phyloP scores from a whole-genome alignment of 2,888 invertebrate species.

The Lasioglossum morio region DNA sequence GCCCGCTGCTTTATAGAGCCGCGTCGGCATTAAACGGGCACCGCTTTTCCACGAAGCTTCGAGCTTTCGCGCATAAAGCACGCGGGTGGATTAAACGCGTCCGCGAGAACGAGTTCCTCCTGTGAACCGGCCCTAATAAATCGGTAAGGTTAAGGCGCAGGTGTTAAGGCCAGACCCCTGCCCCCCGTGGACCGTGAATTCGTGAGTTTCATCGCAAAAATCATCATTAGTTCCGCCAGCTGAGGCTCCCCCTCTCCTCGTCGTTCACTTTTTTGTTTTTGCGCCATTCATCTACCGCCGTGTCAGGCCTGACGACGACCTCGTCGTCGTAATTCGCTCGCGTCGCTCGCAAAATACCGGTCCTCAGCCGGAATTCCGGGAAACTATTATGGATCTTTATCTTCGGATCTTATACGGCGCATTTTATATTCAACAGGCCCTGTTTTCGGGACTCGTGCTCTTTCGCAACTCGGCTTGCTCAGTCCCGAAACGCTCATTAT shows the following conservation, averaged over 20 bases:
- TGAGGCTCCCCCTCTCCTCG: background rate
- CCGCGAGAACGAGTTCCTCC: conserved; percentile 64
- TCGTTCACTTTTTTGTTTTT: conserved; percentile 8
- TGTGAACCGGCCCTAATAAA: conserved; percentile 73
- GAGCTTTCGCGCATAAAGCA: conserved; percentile 44
- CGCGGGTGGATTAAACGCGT: conserved; percentile 69
- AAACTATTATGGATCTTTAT: conserved; percentile 47
- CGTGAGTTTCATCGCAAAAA: conserved; percentile 75
- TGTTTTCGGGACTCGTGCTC: background rate
- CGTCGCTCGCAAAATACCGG: conserved; percentile 39
- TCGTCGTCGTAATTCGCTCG: conserved; percentile 29
- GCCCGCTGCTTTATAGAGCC: conserved; percentile 78
- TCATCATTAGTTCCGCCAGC: conserved; percentile 72
- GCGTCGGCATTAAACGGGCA: conserved; percentile 68
- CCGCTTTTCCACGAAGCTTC: conserved; percentile 51
- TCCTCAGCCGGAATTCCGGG: conserved; percentile 44
- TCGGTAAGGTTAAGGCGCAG: conserved; percentile 72
- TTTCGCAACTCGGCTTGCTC: background rate
- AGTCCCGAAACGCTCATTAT: background rate
- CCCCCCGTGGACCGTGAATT: conserved; percentile 76
- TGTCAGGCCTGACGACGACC: conserved; percentile 40
- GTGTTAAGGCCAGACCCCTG: conserved; percentile 65
- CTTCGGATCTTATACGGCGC: conserved; percentile 30
- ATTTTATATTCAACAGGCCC: conserved; percentile 40
- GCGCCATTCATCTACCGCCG: background rate